Conservation (phyloP, 2,797 vertebrate species). For the Chelon labrosus region DNA sequence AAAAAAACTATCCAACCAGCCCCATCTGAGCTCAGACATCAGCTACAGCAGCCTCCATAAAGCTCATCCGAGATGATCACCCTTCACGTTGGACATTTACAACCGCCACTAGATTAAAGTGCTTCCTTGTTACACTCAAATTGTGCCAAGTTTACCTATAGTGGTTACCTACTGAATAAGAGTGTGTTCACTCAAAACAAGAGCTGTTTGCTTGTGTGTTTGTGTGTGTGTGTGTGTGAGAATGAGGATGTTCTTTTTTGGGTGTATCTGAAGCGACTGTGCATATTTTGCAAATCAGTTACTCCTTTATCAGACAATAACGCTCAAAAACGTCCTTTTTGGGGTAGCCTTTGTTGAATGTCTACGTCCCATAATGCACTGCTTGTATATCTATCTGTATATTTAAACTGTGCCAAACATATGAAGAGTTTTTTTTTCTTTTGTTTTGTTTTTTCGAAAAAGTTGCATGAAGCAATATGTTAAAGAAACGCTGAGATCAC, state of each 20-base stretch:
- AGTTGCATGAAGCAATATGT: slow-evolving; percentile 84
- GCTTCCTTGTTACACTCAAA: slow-evolving; percentile 81
- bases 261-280: slow-evolving; percentile 48
- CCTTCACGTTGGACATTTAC: slow-evolving; percentile 51
- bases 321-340: slow-evolving; percentile 26
- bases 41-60: slow-evolving; percentile 76
- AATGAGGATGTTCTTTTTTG: slow-evolving; percentile 27
- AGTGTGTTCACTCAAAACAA: slow-evolving; percentile 26
- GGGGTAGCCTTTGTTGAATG: slow-evolving; percentile 58
- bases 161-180: slow-evolving; percentile 31
- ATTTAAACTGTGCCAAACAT: slow-evolving; percentile 81
- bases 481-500: slow-evolving; percentile 44
- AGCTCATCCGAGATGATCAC: slow-evolving; percentile 62
- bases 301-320: slow-evolving; percentile 1
- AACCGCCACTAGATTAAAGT: slow-evolving; percentile 73
- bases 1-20: slow-evolving; percentile 48
- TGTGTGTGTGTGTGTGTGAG: slow-evolving; percentile 10
- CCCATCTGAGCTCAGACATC: slow-evolving; percentile 71
- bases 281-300: slow-evolving; percentile 57
- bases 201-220: slow-evolving; percentile 16
- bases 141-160: slow-evolving; percentile 76
- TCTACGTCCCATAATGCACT: slow-evolving; percentile 67
- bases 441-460: neutral
- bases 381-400: slow-evolving; percentile 73
- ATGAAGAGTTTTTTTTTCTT: slow-evolving; percentile 53